These are phyloP conservation scores for Pteropus alecto DNA, from an alignment of 2,113 vertebrate species.

Conservation along the genomic window DNA sequence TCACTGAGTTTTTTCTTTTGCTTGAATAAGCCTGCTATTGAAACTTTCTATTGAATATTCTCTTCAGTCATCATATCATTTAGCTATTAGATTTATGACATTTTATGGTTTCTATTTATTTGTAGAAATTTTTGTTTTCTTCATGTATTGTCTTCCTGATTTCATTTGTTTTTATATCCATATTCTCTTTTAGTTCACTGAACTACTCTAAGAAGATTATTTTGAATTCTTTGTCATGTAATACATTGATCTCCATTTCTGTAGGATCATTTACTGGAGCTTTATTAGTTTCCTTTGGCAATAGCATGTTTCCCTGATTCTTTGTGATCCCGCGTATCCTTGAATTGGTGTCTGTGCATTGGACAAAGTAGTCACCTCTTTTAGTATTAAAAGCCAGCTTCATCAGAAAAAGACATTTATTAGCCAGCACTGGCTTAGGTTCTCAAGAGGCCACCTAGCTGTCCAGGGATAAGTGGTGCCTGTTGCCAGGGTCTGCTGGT, in stretches of 20 bases:
- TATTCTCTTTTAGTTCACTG: neutral
- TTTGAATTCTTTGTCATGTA: neutral
- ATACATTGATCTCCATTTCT: neutral
- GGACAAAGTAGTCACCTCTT: neutral
- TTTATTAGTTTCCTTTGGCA: neutral
- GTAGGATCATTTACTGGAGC: neutral
- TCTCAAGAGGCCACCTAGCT: neutral
- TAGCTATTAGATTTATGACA: neutral
- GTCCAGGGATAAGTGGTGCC: neutral
- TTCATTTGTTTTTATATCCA: no score
- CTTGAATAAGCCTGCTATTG: neutral
- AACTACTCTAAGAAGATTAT: neutral
- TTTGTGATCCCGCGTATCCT: neutral
- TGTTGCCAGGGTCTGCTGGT: neutral
- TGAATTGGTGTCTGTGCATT: neutral
- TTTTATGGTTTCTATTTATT: neutral
- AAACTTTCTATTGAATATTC: neutral
- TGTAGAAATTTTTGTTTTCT: neutral
- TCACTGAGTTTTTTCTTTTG: neutral
- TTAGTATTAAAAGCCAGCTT: neutral
- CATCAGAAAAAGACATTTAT: neutral
- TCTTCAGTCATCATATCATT: neutral
- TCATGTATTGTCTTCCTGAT: neutral
- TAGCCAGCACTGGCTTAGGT: neutral
- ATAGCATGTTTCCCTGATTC: neutral